A percentile compares a stretch with the other conserved stretches of the same genome.
Evolutionary conservation across 2,797 vertebrate genomes (phyloP).

Genomic region (Varecia variegata): DNA sequence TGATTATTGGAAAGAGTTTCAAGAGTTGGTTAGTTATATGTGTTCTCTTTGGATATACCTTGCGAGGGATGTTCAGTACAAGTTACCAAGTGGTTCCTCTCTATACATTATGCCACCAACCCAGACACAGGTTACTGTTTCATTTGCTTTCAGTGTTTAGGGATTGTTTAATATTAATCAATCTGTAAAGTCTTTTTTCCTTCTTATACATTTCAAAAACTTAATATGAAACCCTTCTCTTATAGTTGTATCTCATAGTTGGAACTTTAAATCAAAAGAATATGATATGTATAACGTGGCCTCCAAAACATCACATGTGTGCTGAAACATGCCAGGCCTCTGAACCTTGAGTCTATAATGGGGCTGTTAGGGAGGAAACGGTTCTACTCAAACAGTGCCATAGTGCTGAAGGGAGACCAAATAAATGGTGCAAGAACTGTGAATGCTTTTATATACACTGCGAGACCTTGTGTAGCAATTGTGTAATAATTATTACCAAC

Average conservation of each 20-base stretch:
- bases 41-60: not conserved
- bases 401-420: not conserved
- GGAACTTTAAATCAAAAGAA: conserved; percentile 34
- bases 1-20: not conserved
- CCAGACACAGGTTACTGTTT: not conserved
- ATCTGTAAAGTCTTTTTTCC: not conserved
- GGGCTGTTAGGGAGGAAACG: not conserved
- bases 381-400: not conserved
- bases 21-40: not conserved
- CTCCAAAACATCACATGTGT: not conserved
- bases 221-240: not conserved
- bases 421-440: not conserved
- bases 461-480: not conserved
- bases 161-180: conserved; percentile 7
- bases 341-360: not conserved
- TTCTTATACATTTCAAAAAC: not conserved
- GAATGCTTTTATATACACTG: not conserved
- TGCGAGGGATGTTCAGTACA: not conserved
- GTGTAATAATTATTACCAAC: not conserved
- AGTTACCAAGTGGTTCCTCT: not conserved
- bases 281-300: not conserved
- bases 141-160: conserved; percentile 8
- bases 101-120: not conserved
- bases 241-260: conserved; percentile 4
- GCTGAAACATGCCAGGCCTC: not conserved